Evolutionary conservation across 2,888 invertebrate genomes (phyloP).

Genomic region (Cephonodes hylas): DNA sequence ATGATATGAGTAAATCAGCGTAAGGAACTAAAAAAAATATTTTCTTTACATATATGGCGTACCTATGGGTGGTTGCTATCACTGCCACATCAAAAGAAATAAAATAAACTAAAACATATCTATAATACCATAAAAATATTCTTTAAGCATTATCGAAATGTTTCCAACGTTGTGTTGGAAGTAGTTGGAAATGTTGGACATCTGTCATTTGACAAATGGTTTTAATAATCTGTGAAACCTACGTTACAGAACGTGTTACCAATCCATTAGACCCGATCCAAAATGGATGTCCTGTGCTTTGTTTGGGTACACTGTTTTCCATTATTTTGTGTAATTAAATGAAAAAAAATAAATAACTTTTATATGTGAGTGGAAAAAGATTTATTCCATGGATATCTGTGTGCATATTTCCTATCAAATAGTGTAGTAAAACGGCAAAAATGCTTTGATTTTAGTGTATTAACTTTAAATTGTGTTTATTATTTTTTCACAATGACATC

Average conservation of each 20-base stretch:
- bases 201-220: neutral
- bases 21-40: neutral
- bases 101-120: too few species aligned
- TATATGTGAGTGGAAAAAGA: neutral
- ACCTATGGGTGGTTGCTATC: too few species aligned
- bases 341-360: neutral
- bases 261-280: constrained; percentile 22
- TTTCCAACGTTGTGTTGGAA: too few species aligned
- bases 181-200: too few species aligned
- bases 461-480: neutral
- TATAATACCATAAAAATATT: too few species aligned
- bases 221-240: neutral
- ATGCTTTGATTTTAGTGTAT: neutral
- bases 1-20: neutral
- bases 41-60: too few species aligned
- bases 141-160: too few species aligned
- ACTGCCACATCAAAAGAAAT: too few species aligned
- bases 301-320: constrained; percentile 26
- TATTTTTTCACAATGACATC: constrained; percentile 48
- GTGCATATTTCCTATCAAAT: neutral
- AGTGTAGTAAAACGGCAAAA: neutral
- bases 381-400: neutral
- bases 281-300: constrained; percentile 38
- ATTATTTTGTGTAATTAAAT: neutral
- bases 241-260: neutral